Base-by-base conservation (phyloP, 2,888 invertebrate genomes). In the Brenthis ino region DNA sequence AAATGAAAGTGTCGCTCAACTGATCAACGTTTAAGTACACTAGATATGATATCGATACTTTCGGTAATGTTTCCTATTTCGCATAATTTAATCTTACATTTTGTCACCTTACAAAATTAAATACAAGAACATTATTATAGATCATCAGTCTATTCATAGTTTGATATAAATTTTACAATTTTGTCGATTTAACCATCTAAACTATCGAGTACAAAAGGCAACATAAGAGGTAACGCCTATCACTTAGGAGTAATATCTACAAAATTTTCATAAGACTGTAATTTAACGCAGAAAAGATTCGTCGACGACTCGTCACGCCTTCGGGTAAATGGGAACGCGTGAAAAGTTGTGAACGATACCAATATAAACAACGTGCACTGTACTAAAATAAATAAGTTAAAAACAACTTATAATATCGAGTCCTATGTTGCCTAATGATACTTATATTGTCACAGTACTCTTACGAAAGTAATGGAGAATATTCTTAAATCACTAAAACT, bases 101-200 rank as follows among this genome's bases (percentile, higher is more conserved):
- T 91, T 91, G 92, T 93, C 92, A 88, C 85, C 88, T 88, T 91
- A 91, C 86, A 91, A 92, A 91, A 91, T 91, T 91, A 92, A 91
- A 91, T 90, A 91, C 87, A 87, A 88, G 88, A 87, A 88, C 86
- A 88, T 89, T 88, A 89, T 91, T 88, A 92, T 90, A 91, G 89
- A 91, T 87, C 88, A 91, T 93, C 93, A 93, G 93, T 93, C 93
- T 93, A 91, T 93, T 91, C 89, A 89, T 88, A 89, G 85, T 86
- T 87, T 86, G 86, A 89, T 92, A 93, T 90, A 88, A 60, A 85
- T 88, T 90, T 90, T 89, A 88, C 88, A 89, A 90, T 92, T 91
- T 91, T 91, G 91, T 91, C 88, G 88, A 89, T 89, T 88, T 87
- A 85, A 88, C 87, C 87, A 72, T 75, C 75, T 85, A 87, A 79